These are phyloP conservation scores for Planococcus citri DNA, from an alignment of 1,140 invertebrate species.

Conservation along the genomic window DNA sequence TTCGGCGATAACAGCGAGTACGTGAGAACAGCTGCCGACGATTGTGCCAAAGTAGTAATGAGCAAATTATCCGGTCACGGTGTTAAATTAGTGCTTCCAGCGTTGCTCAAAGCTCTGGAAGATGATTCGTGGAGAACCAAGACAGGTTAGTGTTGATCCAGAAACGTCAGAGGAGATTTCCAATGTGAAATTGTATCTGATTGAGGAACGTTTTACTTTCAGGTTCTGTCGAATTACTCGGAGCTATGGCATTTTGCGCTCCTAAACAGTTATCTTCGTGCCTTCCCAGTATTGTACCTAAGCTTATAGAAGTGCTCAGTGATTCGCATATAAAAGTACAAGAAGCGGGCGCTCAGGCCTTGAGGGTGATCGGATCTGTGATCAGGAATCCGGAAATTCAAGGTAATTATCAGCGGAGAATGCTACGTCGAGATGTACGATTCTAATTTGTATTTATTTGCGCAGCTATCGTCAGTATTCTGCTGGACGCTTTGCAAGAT, in stretches of 20 bases:
- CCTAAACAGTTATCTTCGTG: constrained; percentile 97
- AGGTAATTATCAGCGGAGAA: constrained; percentile 38
- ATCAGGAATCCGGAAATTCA: constrained; percentile 98
- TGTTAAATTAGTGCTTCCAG: constrained; percentile 83
- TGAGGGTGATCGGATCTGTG: constrained; percentile 93
- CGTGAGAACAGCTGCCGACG: constrained; percentile 81
- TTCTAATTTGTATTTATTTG: constrained; percentile 26
- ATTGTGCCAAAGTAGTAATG: constrained; percentile 92
- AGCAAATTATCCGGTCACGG: constrained; percentile 90
- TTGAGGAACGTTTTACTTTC: too few relatives aligned
- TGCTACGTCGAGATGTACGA: neutral
- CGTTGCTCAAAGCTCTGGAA: constrained; percentile 81
- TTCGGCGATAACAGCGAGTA: constrained; percentile 92
- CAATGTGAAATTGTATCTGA: too few relatives aligned
- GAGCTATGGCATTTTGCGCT: constrained; percentile 95
- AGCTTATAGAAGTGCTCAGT: constrained; percentile 89
- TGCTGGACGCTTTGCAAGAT: constrained; percentile 89
- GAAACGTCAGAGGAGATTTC: too few relatives aligned
- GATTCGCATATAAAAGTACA: constrained; percentile 99
- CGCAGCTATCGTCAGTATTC: constrained; percentile 73
- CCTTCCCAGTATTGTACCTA: constrained; percentile 95
- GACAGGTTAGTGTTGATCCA: constrained; percentile 64
- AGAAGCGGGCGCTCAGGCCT: constrained; percentile 84
- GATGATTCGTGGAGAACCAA: constrained; percentile 99
- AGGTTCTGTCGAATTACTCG: constrained; percentile 91